phyloP scores from a whole-genome alignment of 2,113 vertebrate genomes.

The Gymnobelideus leadbeateri region DNA sequence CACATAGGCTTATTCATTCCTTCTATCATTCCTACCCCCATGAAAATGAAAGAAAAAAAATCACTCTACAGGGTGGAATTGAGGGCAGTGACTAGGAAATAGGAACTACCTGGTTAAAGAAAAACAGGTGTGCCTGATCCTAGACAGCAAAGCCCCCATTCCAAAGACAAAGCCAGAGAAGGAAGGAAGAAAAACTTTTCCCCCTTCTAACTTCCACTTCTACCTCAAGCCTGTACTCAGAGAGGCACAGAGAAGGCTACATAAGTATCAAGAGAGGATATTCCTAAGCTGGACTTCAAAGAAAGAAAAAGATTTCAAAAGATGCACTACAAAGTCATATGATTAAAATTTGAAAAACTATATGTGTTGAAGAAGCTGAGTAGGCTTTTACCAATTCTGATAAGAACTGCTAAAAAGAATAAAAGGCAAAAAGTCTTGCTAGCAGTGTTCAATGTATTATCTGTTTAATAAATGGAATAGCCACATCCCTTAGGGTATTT shows the following conservation, averaged over 20 bases:
- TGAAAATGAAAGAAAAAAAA: neutral
- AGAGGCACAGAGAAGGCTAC: neutral
- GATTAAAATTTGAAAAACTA: neutral
- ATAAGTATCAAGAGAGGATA: neutral
- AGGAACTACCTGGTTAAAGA: neutral
- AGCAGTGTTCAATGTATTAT: neutral
- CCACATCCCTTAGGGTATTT: neutral
- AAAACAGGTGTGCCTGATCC: neutral
- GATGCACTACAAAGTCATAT: neutral
- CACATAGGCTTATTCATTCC: neutral
- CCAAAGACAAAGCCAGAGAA: neutral
- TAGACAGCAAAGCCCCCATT: neutral
- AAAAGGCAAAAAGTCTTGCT: neutral
- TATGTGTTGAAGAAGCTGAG: neutral
- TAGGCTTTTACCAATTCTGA: neutral
- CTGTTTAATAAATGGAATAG: neutral
- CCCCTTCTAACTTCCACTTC: neutral
- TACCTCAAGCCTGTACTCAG: neutral
- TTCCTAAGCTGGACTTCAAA: neutral
- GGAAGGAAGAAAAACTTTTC: neutral
- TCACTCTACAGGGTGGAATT: neutral
- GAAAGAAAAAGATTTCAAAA: neutral
- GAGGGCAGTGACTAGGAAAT: neutral
- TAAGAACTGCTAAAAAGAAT: neutral
- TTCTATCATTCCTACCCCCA: neutral